phyloP scores from a whole-genome alignment of 2,113 vertebrate species.

The Ciconia boyciana region DNA sequence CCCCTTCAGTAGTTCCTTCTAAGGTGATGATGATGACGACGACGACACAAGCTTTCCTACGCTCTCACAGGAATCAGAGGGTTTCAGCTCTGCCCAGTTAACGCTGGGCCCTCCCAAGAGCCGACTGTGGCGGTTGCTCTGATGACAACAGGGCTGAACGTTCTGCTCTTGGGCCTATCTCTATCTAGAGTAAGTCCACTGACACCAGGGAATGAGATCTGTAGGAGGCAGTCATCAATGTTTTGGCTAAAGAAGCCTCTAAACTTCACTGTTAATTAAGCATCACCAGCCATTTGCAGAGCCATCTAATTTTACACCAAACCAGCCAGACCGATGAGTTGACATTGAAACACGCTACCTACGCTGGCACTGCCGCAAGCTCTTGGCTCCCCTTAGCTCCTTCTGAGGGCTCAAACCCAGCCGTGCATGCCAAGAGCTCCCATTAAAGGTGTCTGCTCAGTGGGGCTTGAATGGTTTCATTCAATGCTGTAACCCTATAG shows the following conservation, averaged over 20 bases:
- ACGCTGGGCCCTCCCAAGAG: not conserved
- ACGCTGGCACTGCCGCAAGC: not conserved
- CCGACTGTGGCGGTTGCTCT: rapidly evolving
- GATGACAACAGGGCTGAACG: not conserved
- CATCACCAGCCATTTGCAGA: not conserved
- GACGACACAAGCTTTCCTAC: not conserved
- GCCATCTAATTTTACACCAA: not conserved
- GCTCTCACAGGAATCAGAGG: rapidly evolving
- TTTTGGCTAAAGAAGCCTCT: not conserved
- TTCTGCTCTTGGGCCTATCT: not conserved
- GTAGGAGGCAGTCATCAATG: not conserved
- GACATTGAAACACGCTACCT: not conserved
- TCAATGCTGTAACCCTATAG: not conserved
- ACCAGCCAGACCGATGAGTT: rapidly evolving
- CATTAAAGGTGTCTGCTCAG: not conserved
- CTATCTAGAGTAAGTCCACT: not conserved
- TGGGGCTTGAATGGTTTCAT: not conserved
- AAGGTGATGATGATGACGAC: not conserved
- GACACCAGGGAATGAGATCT: not conserved
- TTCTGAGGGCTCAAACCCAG: not conserved
- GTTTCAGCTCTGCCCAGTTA: not conserved
- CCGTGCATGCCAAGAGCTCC: rapidly evolving
- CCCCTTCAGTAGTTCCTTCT: not conserved
- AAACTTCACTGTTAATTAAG: not conserved
- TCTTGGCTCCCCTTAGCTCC: not conserved